Evolutionary conservation across 1,140 invertebrate genomes (phyloP).

Genomic region (Scaptomyza pallida): DNA sequence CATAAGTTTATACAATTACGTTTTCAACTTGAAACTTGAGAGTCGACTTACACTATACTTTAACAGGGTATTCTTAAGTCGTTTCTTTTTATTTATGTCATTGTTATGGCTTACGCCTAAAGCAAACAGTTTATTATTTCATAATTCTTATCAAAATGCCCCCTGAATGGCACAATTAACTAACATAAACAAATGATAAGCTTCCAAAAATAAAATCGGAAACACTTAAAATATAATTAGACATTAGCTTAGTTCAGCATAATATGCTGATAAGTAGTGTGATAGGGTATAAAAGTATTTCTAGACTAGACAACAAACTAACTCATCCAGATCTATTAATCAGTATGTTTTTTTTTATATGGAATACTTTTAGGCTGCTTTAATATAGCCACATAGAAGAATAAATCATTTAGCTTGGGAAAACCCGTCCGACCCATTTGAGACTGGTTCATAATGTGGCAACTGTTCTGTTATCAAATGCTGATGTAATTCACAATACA

Average conservation of each 20-base stretch:
- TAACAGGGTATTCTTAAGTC: not conserved
- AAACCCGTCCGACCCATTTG: not conserved
- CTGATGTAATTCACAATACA: too few relatives aligned
- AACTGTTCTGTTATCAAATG: not conserved
- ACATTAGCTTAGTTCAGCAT: not conserved
- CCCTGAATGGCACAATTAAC: too few relatives aligned
- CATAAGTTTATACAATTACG: not conserved
- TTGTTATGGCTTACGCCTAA: not conserved
- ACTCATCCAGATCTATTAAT: too few relatives aligned
- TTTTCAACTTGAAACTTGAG: not conserved
- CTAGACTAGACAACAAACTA: too few relatives aligned
- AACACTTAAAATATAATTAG: not conserved
- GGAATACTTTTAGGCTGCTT: constrained; percentile 46
- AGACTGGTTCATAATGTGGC: not conserved
- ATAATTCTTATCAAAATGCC: not conserved
- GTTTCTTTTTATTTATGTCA: not conserved
- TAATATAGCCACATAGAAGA: not conserved
- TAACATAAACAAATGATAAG: not conserved
- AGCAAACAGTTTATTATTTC: not conserved
- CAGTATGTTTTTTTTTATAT: not conserved
- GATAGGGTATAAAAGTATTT: too few relatives aligned
- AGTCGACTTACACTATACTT: not conserved
- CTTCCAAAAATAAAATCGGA: not conserved
- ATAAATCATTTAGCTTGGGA: not conserved
- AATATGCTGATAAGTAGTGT: too few relatives aligned